Conservation (phyloP, 1,140 invertebrate species). For the Anoplophora glabripennis region DNA sequence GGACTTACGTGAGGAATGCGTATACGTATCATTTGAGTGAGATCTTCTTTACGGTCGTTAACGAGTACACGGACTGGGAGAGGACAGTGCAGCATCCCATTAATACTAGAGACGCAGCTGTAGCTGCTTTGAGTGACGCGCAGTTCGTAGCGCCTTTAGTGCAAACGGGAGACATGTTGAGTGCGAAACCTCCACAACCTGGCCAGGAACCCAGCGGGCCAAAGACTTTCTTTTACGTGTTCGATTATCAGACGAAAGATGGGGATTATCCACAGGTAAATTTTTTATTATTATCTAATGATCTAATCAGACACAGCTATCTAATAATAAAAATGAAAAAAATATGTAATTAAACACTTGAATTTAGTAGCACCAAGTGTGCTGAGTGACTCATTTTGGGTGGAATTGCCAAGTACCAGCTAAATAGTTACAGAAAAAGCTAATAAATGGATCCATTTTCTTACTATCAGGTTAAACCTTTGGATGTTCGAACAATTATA, state of each 20-base stretch:
- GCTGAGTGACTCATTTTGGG: no score
- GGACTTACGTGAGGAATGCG: conserved; percentile 91
- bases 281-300: neutral
- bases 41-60: conserved; percentile 93
- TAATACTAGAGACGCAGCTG: conserved; percentile 87
- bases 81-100: conserved; percentile 87
- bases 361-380: no score
- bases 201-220: conserved; percentile 56
- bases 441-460: no score
- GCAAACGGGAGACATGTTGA: conserved; percentile 75
- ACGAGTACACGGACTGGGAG: conserved; percentile 98
- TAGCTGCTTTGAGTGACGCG: conserved; percentile 89
- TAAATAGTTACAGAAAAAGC: no score
- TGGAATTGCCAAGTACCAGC: no score
- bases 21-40: conserved; percentile 94
- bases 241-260: conserved; percentile 89
- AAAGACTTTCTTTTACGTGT: conserved; percentile 87
- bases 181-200: conserved; percentile 51
- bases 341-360: no score
- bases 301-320: no score
- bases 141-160: conserved; percentile 84
- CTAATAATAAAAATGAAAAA: no score
- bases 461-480: no score
- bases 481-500: no score
- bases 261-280: conserved; percentile 83